A percentile compares a stretch with the other conserved stretches of the same genome.
These are phyloP conservation scores for Gymnopithys bicolor DNA, from an alignment of 2,797 vertebrate species.

Conservation along the genomic window DNA sequence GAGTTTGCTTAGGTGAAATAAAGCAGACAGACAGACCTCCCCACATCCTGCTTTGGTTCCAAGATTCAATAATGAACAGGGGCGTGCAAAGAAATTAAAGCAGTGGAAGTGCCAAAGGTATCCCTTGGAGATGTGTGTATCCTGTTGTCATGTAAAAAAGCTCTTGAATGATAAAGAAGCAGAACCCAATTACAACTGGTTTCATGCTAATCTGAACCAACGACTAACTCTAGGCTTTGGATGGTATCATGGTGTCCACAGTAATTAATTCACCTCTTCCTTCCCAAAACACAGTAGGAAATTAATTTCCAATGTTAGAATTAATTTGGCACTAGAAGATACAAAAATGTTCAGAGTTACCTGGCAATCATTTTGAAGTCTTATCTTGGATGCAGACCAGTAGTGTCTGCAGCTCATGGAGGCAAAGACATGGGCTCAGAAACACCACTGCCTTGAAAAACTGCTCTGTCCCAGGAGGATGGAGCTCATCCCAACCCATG, in stretches of 20 bases:
- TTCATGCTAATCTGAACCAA: conserved; percentile 70
- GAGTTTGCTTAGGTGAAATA: conserved; percentile 68
- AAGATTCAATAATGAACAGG: conserved; percentile 70
- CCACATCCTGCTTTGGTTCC: conserved; percentile 47
- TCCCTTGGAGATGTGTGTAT: conserved; percentile 75
- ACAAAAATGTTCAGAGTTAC: conserved; percentile 33
- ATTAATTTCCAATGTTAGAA: conserved; percentile 75
- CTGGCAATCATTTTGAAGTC: conserved; percentile 64
- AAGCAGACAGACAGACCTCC: conserved; percentile 41
- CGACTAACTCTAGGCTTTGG: conserved; percentile 48
- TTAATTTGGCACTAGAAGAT: conserved; percentile 69
- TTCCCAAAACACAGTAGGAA: conserved; percentile 60
- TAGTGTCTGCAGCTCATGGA: neutral
- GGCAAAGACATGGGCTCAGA: neutral
- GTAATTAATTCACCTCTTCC: conserved; percentile 79
- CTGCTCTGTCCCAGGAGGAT: neutral
- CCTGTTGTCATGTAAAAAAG: conserved; percentile 80
- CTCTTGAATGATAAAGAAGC: conserved; percentile 69
- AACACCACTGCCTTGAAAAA: neutral
- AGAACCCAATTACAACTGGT: conserved; percentile 67
- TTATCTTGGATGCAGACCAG: neutral
- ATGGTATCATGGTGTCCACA: conserved; percentile 39
- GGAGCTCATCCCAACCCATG: neutral
- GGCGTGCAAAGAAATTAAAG: conserved; percentile 72
- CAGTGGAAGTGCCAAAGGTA: conserved; percentile 74